Percentiles rank a stretch among this genome's conserved stretches.
Evolutionary conservation across 2,888 invertebrate genomes (phyloP).

Genomic region (Cosmorhoe ocellata): DNA sequence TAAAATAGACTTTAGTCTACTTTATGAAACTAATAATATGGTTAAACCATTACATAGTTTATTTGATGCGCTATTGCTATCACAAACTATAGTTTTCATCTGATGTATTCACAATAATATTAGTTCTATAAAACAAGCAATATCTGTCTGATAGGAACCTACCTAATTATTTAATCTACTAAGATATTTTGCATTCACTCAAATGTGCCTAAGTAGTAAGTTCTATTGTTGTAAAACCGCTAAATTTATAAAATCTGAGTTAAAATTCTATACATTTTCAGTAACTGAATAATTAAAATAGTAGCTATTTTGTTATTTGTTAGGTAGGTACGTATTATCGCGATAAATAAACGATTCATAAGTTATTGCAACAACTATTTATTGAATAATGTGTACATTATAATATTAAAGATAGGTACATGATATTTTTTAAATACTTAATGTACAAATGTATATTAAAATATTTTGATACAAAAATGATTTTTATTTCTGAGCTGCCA

Average conservation of each 20-base stretch:
- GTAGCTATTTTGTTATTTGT: constrained; percentile 4
- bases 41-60: not conserved
- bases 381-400: constrained; percentile 75
- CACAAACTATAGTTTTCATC: no score
- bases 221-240: no score
- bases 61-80: no score
- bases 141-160: no score
- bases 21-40: constrained; percentile 13
- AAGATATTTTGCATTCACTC: no score
- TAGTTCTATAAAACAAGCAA: no score
- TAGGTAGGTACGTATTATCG: constrained; percentile 38
- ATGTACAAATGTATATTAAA: constrained; percentile 81
- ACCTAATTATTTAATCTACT: no score
- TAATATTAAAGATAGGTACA: constrained; percentile 57
- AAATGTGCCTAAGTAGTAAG: no score
- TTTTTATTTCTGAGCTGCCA: constrained; percentile 31
- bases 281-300: no score
- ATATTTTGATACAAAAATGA: constrained; percentile 45
- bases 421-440: constrained; percentile 63
- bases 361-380: constrained; percentile 71
- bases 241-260: no score
- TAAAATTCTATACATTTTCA: no score
- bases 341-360: constrained; percentile 56
- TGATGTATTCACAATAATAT: no score
- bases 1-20: constrained; percentile 11